A percentile compares a stretch with the other conserved stretches of the same genome.
Conservation (phyloP, 2,113 vertebrate genomes). For the Suricata suricatta region DNA sequence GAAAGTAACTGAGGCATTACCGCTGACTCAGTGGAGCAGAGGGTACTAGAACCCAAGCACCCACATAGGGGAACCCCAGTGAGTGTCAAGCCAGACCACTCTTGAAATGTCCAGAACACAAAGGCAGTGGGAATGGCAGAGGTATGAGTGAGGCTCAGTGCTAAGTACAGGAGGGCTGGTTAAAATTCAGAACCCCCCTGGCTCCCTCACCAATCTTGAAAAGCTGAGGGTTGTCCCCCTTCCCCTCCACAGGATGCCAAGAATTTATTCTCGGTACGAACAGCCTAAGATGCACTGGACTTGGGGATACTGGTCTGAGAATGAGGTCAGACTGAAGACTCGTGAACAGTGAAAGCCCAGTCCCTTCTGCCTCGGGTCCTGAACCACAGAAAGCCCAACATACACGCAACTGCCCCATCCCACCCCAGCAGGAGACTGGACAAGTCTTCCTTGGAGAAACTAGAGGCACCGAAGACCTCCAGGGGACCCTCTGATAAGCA, state of each 20-base stretch:
- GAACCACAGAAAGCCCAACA: neutral
- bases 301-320: neutral
- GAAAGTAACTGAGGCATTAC: neutral
- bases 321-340: neutral
- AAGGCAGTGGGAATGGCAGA: neutral
- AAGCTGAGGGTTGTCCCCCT: neutral
- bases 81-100: neutral
- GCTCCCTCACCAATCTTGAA: neutral
- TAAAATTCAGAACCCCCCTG: neutral
- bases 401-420: neutral
- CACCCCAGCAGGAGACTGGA: neutral
- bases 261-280: neutral
- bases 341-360: neutral
- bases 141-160: neutral
- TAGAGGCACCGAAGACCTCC: neutral
- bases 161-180: neutral
- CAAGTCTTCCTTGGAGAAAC: neutral
- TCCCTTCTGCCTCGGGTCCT: neutral
- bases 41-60: neutral
- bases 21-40: neutral
- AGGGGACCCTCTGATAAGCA: neutral
- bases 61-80: neutral
- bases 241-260: neutral
- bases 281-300: neutral
- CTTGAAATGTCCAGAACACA: neutral